Base-by-base conservation (phyloP, 2,113 vertebrate genomes). In the Tympanuchus pallidicinctus region DNA sequence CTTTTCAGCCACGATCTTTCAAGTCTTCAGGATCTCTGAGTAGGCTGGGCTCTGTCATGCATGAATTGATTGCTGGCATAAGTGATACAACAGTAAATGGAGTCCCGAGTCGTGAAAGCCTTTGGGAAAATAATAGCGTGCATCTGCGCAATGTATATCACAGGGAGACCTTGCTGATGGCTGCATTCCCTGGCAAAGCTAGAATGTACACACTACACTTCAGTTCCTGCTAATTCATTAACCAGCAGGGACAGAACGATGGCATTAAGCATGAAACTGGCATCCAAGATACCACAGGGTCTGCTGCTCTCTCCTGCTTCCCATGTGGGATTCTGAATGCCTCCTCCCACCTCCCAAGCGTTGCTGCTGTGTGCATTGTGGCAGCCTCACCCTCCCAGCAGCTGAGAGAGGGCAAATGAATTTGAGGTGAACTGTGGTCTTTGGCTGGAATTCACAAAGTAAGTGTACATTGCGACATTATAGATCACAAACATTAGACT, bases 361-460 rank as follows among this genome's bases (percentile, higher is more conserved):
- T 65, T 10, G 4, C 67, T 81, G 82, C 74, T 57, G 42, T 34
- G 20, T n/a, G 47, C 4, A 0, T 10, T 21, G 48, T n/a, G 64
- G 47, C 34, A 30, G 85, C 42, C 71, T 79, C 36, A 45, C 22
- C 43, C 32, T 78, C 32, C 20, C 36, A 56, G 70, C 79, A 89
- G 59, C 61, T 76, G 71, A 75, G 47, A 78, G 63, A 73, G 54
- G 36, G 15, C 45, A 64, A 75, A 91, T 20, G 12, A 45, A 7
- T 82, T 85, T 65, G 76, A 88, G 52, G 70, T 64, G 47, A 84
- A 45, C 61, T 6, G 42, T 94, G 38, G 20, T 82, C 73, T 47
- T 87, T 0, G 0, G 25, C 1, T 52, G 65, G 47, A 72, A 61
- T 75, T 82, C 76, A 28, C 47, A 57, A 82, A 88, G 79, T 21